These are phyloP conservation scores for Onchidella celtica DNA, from an alignment of 2,888 invertebrate species.

Conservation along the genomic window DNA sequence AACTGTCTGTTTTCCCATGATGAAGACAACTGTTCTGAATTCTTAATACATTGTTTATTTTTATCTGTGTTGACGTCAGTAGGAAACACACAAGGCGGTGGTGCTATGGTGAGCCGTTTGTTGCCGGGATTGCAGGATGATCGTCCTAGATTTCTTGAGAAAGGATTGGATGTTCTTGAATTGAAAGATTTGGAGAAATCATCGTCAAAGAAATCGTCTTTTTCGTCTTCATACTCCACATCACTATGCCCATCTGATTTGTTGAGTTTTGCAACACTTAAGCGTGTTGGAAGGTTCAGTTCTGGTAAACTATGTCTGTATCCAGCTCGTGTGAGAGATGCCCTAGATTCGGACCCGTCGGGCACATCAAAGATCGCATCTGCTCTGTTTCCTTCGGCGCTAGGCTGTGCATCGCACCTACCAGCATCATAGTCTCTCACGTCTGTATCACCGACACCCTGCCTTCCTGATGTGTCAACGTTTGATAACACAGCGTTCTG, in stretches of 20 bases:
- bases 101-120: constrained; percentile 20
- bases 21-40: neutral
- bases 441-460: neutral
- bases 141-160: neutral
- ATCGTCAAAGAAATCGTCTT: neutral
- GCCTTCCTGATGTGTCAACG: too few species aligned
- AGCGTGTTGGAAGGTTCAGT: neutral
- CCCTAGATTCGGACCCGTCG: too few species aligned
- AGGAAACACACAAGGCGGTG: neutral
- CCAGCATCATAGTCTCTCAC: neutral
- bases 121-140: constrained; percentile 42
- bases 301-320: neutral
- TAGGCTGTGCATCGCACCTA: neutral
- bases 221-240: neutral
- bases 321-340: neutral
- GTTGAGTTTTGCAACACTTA: neutral
- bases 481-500: neutral
- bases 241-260: neutral
- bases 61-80: neutral
- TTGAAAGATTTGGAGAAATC: neutral
- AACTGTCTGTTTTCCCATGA: constrained; percentile 11
- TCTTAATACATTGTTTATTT: neutral
- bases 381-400: neutral
- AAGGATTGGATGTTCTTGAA: neutral
- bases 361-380: neutral